These are phyloP conservation scores for Neodiprion fabricii DNA, from an alignment of 1,140 invertebrate genomes.

Conservation along the genomic window DNA sequence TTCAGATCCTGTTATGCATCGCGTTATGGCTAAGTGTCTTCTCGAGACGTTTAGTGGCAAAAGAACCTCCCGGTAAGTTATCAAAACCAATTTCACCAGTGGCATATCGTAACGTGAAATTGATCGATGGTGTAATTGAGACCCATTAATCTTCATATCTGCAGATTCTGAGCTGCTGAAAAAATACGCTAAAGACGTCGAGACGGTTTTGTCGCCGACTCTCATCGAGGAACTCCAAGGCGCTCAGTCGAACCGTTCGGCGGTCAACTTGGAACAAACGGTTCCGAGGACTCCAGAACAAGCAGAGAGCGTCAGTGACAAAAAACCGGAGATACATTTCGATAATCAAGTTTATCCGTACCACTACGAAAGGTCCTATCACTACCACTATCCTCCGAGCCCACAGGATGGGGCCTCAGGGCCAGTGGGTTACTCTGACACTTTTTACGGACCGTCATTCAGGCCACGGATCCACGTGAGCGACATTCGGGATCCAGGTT, in stretches of 20 bases:
- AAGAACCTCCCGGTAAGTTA: background rate
- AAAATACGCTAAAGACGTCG: constrained; percentile 40
- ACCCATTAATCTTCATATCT: constrained; percentile 11
- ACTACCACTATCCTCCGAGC: background rate
- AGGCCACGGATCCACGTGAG: background rate
- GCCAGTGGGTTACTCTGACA: background rate
- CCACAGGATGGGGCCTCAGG: background rate
- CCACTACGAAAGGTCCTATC: background rate
- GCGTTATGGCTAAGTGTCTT: background rate
- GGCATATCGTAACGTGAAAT: too few relatives aligned
- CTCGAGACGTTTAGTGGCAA: background rate
- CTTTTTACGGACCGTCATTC: background rate
- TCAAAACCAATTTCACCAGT: background rate
- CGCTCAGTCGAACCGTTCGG: constrained; percentile 22
- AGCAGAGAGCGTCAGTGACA: background rate
- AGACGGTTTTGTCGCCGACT: constrained; percentile 33
- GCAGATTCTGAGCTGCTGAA: constrained; percentile 38
- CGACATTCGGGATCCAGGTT: background rate
- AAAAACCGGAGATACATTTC: background rate
- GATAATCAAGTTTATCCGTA: background rate
- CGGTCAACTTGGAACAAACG: constrained; percentile 2
- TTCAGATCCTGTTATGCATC: background rate
- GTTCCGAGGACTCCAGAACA: background rate
- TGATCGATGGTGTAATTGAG: too few relatives aligned
- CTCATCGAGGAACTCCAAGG: constrained; percentile 31